Evolutionary conservation across 2,888 invertebrate genomes (phyloP).

Genomic region (Xestia ashworthii): DNA sequence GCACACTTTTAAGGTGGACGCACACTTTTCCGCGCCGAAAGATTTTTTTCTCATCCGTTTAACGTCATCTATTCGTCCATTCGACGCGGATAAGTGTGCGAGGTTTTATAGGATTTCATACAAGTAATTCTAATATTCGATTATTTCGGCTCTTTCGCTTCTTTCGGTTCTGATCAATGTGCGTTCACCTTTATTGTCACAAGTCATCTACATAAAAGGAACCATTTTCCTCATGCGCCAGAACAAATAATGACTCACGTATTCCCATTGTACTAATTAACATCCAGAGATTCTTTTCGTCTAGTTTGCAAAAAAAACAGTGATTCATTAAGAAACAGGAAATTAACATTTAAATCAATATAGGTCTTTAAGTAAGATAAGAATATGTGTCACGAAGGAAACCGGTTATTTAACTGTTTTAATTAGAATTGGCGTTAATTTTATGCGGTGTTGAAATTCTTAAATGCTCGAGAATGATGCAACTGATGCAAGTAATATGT

Average conservation of each 20-base stretch:
- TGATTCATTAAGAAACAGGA: not conserved
- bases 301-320: not conserved
- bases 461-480: not conserved
- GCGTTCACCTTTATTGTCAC: too few relatives aligned
- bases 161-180: too few relatives aligned
- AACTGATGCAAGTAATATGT: not conserved
- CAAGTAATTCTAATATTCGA: too few relatives aligned
- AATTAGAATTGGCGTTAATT: not conserved
- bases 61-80: too few relatives aligned
- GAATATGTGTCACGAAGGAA: not conserved
- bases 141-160: too few relatives aligned
- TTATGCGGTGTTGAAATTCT: slow-evolving; percentile 25
- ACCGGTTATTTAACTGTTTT: slow-evolving; percentile 5
- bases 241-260: not conserved
- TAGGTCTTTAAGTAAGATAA: not conserved
- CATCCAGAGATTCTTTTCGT: not conserved
- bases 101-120: too few relatives aligned
- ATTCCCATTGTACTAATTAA: not conserved
- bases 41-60: too few relatives aligned
- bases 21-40: too few relatives aligned
- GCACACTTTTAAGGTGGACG: too few relatives aligned
- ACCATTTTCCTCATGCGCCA: not conserved
- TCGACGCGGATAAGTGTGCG: too few relatives aligned
- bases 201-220: not conserved
- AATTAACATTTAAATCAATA: not conserved